These are phyloP conservation scores for Zele albiditarsus DNA, from an alignment of 2,888 invertebrate genomes.

Conservation along the genomic window DNA sequence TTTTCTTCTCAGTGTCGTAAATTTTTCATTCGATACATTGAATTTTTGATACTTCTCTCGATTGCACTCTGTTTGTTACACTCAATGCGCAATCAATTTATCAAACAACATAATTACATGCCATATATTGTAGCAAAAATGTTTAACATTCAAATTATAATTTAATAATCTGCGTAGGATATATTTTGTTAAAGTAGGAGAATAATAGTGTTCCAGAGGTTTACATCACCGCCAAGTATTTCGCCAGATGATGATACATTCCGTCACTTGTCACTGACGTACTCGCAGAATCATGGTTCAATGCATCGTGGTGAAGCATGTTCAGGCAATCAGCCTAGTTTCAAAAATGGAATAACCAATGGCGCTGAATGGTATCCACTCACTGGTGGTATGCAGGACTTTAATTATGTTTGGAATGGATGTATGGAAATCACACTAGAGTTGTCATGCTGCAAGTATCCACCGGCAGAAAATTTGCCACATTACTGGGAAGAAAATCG, in stretches of 20 bases:
- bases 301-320: slow-evolving; percentile 92
- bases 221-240: slow-evolving; percentile 85
- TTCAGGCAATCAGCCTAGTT: slow-evolving; percentile 83
- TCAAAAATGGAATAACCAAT: slow-evolving; percentile 93
- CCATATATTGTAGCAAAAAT: too few relatives aligned
- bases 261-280: slow-evolving; percentile 87
- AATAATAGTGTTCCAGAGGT: slow-evolving; percentile 87
- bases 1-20: slow-evolving; percentile 4
- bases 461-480: slow-evolving; percentile 84
- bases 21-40: neutral
- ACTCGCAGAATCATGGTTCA: slow-evolving; percentile 90
- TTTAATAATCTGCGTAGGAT: neutral
- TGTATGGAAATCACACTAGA: slow-evolving; percentile 97
- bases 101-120: too few relatives aligned
- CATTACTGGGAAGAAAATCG: slow-evolving; percentile 93
- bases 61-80: neutral
- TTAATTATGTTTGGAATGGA: slow-evolving; percentile 93
- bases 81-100: too few relatives aligned
- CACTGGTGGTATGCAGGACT: slow-evolving; percentile 95
- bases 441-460: slow-evolving; percentile 95
- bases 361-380: slow-evolving; percentile 95
- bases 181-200: neutral
- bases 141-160: too few relatives aligned
- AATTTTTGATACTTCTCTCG: neutral
- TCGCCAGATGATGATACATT: slow-evolving; percentile 96